phyloP scores from a whole-genome alignment of 64 coral and sea anemone genomes.

The Catalaphyllia jardinei region DNA sequence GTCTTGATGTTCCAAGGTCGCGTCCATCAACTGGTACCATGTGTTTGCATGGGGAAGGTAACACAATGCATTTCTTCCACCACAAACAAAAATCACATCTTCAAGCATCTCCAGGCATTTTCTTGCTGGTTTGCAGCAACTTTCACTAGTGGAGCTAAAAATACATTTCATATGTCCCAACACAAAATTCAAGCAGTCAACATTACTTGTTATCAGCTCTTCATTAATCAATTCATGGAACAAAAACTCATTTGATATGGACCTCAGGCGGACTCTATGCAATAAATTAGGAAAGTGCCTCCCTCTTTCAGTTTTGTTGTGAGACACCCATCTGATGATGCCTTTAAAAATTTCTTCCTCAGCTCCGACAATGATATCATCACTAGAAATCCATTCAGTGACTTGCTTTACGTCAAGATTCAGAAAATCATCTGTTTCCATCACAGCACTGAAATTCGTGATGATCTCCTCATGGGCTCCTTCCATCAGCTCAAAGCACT shows the following conservation, averaged over 20 bases:
- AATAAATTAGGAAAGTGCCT: not conserved
- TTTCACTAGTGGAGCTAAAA: too few relatives aligned
- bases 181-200: slow-evolving; percentile 1
- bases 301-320: not conserved
- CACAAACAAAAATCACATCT: slow-evolving; percentile 26
- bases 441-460: slow-evolving; percentile 4
- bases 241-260: not conserved
- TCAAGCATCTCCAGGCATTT: not conserved
- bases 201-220: not conserved
- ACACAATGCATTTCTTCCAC: not conserved
- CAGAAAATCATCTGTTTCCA: slow-evolving; percentile 5
- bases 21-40: not conserved
- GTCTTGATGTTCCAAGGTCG: not conserved
- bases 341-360: slow-evolving; percentile 10
- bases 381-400: slow-evolving; percentile 15
- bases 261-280: not conserved
- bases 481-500: not conserved
- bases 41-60: not conserved
- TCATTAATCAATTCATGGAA: not conserved
- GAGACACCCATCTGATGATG: not conserved
- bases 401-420: slow-evolving; percentile 1
- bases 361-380: not conserved
- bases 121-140: not conserved
- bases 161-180: not conserved
- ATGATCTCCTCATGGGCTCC: slow-evolving; percentile 3